These are phyloP conservation scores for Xyrauchen texanus DNA, from an alignment of 2,113 vertebrate species.

Conservation along the genomic window DNA sequence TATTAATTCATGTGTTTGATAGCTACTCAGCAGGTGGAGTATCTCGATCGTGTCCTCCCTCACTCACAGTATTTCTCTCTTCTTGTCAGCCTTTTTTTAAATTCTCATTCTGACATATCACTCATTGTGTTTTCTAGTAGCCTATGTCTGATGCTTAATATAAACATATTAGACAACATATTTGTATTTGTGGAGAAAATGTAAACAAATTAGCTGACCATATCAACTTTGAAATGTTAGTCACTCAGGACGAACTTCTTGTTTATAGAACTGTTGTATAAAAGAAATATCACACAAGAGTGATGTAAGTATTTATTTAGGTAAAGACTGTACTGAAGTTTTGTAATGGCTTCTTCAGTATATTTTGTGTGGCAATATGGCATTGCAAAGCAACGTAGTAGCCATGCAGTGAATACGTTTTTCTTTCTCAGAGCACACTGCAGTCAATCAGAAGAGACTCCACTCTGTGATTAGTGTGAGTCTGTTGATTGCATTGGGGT, in stretches of 20 bases:
- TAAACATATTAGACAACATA: background rate
- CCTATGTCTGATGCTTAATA: background rate
- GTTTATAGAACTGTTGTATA: background rate
- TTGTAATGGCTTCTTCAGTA: background rate
- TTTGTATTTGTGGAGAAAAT: background rate
- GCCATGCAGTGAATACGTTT: background rate
- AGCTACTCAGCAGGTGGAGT: background rate
- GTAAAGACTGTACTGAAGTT: background rate
- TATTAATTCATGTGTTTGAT: conserved; percentile 7
- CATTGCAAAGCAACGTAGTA: background rate
- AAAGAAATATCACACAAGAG: conserved; percentile 7
- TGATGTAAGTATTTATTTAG: background rate
- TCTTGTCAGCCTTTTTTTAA: background rate
- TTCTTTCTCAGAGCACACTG: background rate
- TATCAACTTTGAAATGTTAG: background rate
- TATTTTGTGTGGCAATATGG: conserved; percentile 12
- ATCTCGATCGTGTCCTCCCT: background rate
- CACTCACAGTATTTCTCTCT: background rate
- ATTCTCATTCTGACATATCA: background rate
- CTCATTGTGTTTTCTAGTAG: background rate
- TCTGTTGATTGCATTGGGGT: background rate
- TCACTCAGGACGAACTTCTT: background rate
- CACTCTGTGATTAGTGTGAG: conserved; percentile 8
- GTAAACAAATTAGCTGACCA: background rate
- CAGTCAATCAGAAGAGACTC: background rate